Evolutionary conservation across 1,140 invertebrate genomes (phyloP).

Genomic region (Sogatella furcifera): DNA sequence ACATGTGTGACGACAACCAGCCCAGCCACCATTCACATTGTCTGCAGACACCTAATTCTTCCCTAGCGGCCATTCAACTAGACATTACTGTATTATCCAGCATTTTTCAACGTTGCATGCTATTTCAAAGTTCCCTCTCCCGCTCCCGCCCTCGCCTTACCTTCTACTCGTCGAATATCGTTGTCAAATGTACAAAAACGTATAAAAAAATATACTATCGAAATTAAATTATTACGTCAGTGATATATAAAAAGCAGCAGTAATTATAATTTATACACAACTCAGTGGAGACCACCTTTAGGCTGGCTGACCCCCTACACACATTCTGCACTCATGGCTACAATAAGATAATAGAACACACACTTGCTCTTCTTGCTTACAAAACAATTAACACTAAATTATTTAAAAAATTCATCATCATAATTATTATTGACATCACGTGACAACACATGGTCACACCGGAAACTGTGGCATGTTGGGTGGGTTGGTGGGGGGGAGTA

Average conservation of each 20-base stretch:
- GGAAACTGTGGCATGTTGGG: background rate
- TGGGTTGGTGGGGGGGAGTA: conserved; percentile 2
- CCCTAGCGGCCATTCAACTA: background rate
- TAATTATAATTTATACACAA: conserved; percentile 6
- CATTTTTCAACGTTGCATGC: conserved; percentile 10
- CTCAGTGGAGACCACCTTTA: conserved; percentile 12
- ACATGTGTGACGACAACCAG: conserved; percentile 5
- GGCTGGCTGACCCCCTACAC: conserved; percentile 29
- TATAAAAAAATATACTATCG: conserved; percentile 3
- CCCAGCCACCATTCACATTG: conserved; percentile 26
- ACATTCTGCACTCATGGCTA: conserved; percentile 33
- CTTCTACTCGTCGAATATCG: background rate
- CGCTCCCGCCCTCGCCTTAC: background rate
- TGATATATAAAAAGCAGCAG: conserved; percentile 9
- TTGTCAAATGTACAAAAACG: background rate
- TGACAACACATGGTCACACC: no score
- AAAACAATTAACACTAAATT: conserved; percentile 5
- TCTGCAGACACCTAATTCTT: conserved; percentile 19
- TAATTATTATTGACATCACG: no score
- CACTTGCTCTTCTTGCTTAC: conserved; percentile 9
- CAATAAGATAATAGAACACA: conserved; percentile 11
- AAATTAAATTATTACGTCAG: conserved; percentile 6
- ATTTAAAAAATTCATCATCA: background rate
- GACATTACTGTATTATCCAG: background rate
- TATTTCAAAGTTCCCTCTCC: background rate